Conservation (phyloP, 2,888 invertebrate species). For the Himalopsyche tibetana region DNA sequence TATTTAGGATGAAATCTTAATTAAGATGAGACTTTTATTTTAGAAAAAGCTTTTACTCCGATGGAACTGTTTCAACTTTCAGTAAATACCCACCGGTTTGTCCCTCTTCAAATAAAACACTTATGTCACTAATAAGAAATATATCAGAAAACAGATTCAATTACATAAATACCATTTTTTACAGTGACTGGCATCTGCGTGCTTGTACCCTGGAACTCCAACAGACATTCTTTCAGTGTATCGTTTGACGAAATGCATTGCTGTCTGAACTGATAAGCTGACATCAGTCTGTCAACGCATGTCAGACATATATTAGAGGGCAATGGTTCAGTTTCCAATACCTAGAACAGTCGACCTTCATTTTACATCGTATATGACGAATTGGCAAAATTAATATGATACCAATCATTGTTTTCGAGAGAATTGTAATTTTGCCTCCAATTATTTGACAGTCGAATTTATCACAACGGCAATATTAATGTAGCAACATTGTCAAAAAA, state of each 20-base stretch:
- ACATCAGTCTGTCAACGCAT: conserved; percentile 75
- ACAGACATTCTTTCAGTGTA: conserved; percentile 75
- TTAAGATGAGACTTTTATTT: too few relatives aligned
- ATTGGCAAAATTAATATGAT: not conserved
- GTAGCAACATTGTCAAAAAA: conserved; percentile 70
- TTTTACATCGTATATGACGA: conserved; percentile 18
- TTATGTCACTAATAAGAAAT: not conserved
- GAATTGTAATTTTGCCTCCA: conserved; percentile 49
- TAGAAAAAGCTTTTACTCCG: too few relatives aligned
- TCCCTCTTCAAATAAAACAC: not conserved
- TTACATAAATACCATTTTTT: conserved; percentile 55
- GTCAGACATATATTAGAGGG: conserved; percentile 76
- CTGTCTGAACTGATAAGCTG: conserved; percentile 75
- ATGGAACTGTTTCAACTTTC: too few relatives aligned
- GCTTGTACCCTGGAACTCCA: conserved; percentile 74
- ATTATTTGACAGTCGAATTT: conserved; percentile 67
- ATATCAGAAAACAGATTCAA: not conserved
- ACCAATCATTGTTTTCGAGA: not conserved
- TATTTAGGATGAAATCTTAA: too few relatives aligned
- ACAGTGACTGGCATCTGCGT: conserved; percentile 66
- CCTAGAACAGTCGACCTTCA: conserved; percentile 69
- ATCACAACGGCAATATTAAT: conserved; percentile 74
- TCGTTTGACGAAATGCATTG: conserved; percentile 75
- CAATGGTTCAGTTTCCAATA: conserved; percentile 73
- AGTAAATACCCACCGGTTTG: not conserved